Evolutionary conservation across 1,140 invertebrate species (phyloP), one percentile per base, ranked within the genome.

Genomic region (Bombyx mandarina): DNA sequence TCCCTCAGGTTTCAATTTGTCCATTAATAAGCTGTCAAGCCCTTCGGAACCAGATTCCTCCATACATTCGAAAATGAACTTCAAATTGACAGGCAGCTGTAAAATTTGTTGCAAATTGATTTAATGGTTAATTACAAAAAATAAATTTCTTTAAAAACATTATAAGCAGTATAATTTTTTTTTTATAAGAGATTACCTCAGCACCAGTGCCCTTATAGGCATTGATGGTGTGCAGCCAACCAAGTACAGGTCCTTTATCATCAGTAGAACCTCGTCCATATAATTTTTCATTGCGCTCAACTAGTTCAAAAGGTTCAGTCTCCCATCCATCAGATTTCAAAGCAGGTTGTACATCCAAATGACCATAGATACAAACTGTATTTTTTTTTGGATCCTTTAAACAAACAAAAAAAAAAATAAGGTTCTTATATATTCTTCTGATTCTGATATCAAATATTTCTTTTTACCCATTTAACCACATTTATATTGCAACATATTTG

Each of bases 21-120:
- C 78, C 62, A 91, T 87, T 1, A 99, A 87, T 10, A 99, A 82
- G 3, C 96, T 94, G 82, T 99, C 97, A 8, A 99, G 88, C 43
- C 98, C 98, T 85, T 97, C 95, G 61, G 97, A 99, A 7, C 98
- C 98, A 72, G 93, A 95, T 86, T 99, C 98, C 89, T 99, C 98
- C 98, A 99, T 99, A 50, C 96, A 97, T 91, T 99, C 98, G 79
- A 99, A 97, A 18, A 96, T 91, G 89, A 99, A 99, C 91, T 99
- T 99, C 0, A 99, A 72, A 86, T 99, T 99, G 1, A 99, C 93
- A 26, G 98, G 97, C 49, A 99, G 75, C 58, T 88, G 67, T 50
- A 64, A 70, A 66, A 43, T 12, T 51, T 0, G 10, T 18, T 12
- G 45, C 45, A 47, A 47, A 47, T 10, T 10, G 8, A 47, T 2